A percentile compares a stretch with the other conserved stretches of the same genome.
Conservation (phyloP, 1,140 invertebrate genomes). For the Drosophila equinoxialis region DNA sequence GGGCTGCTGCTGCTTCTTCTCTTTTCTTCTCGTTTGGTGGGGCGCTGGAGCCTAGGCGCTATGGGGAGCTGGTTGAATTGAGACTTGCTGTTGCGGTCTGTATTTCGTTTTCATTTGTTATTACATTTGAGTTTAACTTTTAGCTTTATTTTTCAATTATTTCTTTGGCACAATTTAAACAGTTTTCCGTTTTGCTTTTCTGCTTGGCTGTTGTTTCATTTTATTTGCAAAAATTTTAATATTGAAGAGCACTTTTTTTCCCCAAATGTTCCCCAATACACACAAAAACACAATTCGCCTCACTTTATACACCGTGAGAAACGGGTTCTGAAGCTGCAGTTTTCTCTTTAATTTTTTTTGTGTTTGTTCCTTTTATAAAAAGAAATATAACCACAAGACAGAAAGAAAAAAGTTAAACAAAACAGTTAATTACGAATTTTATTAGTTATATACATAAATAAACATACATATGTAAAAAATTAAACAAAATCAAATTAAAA, state of each 20-base stretch:
- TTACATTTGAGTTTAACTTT: neutral
- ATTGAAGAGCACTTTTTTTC: conserved; percentile 20
- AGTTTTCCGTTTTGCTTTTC: conserved; percentile 19
- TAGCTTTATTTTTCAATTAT: neutral
- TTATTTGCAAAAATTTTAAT: conserved; percentile 15
- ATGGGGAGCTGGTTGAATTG: neutral
- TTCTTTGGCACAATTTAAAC: conserved; percentile 19
- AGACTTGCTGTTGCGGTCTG: conserved; percentile 2
- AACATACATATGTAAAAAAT: conserved; percentile 60
- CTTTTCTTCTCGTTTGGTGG: conserved; percentile 5
- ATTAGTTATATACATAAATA: conserved; percentile 71
- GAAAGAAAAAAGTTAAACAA: conserved; percentile 37
- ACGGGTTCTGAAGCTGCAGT: neutral
- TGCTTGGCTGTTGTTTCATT: conserved; percentile 8
- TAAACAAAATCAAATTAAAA: conserved; percentile 58
- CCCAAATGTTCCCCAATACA: conserved; percentile 11
- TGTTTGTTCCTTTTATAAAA: conserved; percentile 73
- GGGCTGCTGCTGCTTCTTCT: conserved; percentile 6
- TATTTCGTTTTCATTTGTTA: conserved; percentile 15
- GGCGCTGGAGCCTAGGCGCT: conserved; percentile 13
- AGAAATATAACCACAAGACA: conserved; percentile 55
- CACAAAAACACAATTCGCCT: conserved; percentile 1
- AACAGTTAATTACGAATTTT: conserved; percentile 77
- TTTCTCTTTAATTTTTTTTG: conserved; percentile 44
- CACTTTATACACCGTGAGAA: too few species aligned